These are phyloP conservation scores for Sebastolobus altivelis DNA, from an alignment of 2,797 vertebrate genomes.

Conservation along the genomic window DNA sequence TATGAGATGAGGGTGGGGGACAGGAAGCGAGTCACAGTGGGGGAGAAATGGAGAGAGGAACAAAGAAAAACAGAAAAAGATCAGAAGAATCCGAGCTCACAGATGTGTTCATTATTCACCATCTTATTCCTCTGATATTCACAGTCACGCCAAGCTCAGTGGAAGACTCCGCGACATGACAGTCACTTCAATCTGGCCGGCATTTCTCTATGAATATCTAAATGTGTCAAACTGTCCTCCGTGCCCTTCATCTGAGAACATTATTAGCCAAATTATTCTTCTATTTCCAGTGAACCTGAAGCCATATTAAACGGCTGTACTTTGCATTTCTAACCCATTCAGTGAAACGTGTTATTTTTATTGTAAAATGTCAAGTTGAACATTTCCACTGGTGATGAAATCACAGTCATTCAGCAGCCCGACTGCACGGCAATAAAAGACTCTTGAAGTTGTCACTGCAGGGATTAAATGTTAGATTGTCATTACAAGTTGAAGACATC, in stretches of 20 bases:
- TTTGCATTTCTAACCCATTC: background rate
- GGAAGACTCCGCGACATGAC: slow-evolving; percentile 3
- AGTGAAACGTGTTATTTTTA: background rate
- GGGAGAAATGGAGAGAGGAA: slow-evolving; percentile 44
- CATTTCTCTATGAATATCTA: slow-evolving; percentile 20
- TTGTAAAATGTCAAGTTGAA: slow-evolving; percentile 5
- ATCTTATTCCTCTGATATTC: slow-evolving; percentile 48
- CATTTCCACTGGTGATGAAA: background rate
- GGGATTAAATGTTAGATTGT: slow-evolving; percentile 23
- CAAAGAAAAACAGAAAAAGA: slow-evolving; percentile 58
- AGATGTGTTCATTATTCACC: slow-evolving; percentile 64
- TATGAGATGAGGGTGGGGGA: slow-evolving; percentile 32
- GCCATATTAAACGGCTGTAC: background rate
- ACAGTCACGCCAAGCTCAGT: slow-evolving; percentile 27
- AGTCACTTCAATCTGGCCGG: slow-evolving; percentile 38
- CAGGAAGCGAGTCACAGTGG: slow-evolving; percentile 30
- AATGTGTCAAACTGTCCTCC: slow-evolving; percentile 29
- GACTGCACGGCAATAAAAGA: background rate
- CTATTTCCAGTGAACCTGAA: slow-evolving; percentile 4
- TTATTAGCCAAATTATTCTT: background rate
- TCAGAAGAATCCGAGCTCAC: slow-evolving; percentile 53
- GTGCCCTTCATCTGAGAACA: slow-evolving; percentile 6
- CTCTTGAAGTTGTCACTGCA: slow-evolving; percentile 9
- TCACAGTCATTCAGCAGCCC: background rate
- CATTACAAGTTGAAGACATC: slow-evolving; percentile 9